phyloP scores from a whole-genome alignment of 2,888 invertebrate species.

The Volucella zonaria region DNA sequence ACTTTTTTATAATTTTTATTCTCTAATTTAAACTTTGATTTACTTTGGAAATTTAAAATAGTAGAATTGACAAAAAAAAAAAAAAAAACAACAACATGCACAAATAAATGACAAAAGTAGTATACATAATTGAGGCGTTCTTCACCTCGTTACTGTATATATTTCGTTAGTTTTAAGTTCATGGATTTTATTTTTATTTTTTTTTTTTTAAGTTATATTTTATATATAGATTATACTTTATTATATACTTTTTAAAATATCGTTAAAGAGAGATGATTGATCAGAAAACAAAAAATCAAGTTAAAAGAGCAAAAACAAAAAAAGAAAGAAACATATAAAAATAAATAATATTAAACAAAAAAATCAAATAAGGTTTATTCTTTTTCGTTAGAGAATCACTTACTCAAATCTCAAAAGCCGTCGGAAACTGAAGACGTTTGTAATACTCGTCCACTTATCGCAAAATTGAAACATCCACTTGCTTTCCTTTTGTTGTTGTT shows the following conservation, averaged over 20 bases:
- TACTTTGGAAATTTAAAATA: conserved; percentile 32
- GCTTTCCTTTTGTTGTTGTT: too few relatives aligned
- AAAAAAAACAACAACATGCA: conserved; percentile 8
- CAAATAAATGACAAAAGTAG: conserved; percentile 43
- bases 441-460: too few relatives aligned
- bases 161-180: conserved; percentile 43
- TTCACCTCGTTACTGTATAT: conserved; percentile 16
- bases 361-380: conserved; percentile 30
- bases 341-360: conserved; percentile 41
- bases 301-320: conserved; percentile 21
- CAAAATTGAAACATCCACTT: too few relatives aligned
- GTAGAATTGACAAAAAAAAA: conserved; percentile 8
- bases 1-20: conserved; percentile 21
- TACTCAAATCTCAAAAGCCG: conserved; percentile 8
- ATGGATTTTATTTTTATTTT: conserved; percentile 44
- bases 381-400: neutral
- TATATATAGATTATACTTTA: conserved; percentile 30
- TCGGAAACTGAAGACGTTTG: conserved; percentile 2
- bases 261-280: conserved; percentile 68
- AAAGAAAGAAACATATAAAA: conserved; percentile 20
- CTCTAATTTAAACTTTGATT: conserved; percentile 1
- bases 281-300: conserved; percentile 31
- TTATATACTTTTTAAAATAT: conserved; percentile 33
- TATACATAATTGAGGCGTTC: conserved; percentile 9
- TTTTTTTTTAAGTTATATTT: conserved; percentile 55